Percentiles rank a stretch among this genome's conserved stretches.
Conservation (phyloP, 2,888 invertebrate genomes). For the Tetanocera ferruginea region DNA sequence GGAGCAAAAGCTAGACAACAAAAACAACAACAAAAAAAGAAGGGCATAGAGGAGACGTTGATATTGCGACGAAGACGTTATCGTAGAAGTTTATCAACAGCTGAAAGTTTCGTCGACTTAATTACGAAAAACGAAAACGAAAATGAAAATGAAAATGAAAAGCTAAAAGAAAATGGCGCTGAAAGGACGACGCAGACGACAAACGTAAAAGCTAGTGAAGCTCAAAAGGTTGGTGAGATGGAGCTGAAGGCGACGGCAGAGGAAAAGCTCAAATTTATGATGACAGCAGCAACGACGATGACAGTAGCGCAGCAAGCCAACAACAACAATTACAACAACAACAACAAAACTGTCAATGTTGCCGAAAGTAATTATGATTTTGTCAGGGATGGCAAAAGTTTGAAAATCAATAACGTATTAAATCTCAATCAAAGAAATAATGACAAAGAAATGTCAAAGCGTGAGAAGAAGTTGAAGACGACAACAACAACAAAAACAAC, state of each 20-base stretch:
- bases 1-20: constrained; percentile 35
- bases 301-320: constrained; percentile 29
- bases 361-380: constrained; percentile 48
- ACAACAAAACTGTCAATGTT: constrained; percentile 14
- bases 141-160: constrained; percentile 52
- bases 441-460: constrained; percentile 40
- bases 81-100: constrained; percentile 62
- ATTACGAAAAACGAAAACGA: constrained; percentile 58
- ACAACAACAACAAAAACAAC: not conserved
- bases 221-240: not conserved
- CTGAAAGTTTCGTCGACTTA: constrained; percentile 63
- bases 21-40: constrained; percentile 36
- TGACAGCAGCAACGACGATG: constrained; percentile 33
- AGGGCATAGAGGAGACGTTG: constrained; percentile 20
- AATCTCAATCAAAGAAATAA: constrained; percentile 56
- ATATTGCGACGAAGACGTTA: constrained; percentile 51
- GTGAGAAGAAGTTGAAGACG: constrained; percentile 16
- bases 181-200: constrained; percentile 19
- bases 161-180: constrained; percentile 47
- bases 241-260: constrained; percentile 1
- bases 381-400: constrained; percentile 55
- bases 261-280: constrained; percentile 46
- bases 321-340: not conserved
- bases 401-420: constrained; percentile 64
- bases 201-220: constrained; percentile 11